phyloP scores from a whole-genome alignment of 1,140 invertebrate species.

The Frieseomelitta varia region DNA sequence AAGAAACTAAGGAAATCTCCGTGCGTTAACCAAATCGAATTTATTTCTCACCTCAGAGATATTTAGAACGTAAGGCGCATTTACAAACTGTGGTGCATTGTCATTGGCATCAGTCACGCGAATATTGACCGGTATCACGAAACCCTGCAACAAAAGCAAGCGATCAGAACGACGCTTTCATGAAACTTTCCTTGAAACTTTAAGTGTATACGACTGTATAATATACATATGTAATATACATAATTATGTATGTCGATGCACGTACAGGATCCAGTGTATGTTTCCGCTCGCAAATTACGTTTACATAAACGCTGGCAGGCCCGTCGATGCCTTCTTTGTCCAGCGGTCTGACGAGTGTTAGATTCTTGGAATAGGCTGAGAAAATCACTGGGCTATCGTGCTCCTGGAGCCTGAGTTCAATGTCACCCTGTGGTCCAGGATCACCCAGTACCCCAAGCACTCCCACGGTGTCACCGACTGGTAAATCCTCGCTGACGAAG shows the following conservation, averaged over 20 bases:
- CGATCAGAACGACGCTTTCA: neutral
- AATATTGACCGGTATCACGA: constrained; percentile 94
- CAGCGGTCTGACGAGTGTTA: constrained; percentile 89
- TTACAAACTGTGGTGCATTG: constrained; percentile 92
- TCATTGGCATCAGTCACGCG: constrained; percentile 96
- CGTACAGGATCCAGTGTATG: constrained; percentile 89
- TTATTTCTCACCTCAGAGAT: constrained; percentile 87
- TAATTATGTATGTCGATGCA: neutral
- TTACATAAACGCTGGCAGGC: constrained; percentile 92
- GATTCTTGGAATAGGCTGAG: constrained; percentile 89
- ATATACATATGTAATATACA: too few species aligned
- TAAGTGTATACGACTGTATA: neutral
- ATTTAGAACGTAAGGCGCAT: constrained; percentile 91
- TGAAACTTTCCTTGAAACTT: neutral
- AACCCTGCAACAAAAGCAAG: constrained; percentile 83
- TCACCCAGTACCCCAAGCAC: constrained; percentile 91
- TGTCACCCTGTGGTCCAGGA: constrained; percentile 88
- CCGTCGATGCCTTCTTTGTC: constrained; percentile 93
- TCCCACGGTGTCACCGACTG: constrained; percentile 90
- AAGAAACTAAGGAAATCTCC: neutral
- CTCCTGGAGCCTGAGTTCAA: constrained; percentile 90
- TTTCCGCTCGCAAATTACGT: constrained; percentile 91
- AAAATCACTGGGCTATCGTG: constrained; percentile 90
- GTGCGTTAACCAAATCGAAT: neutral
- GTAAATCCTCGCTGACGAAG: constrained; percentile 92